These are phyloP conservation scores for Pteronura brasiliensis DNA, from an alignment of 2,113 vertebrate genomes.

Conservation along the genomic window DNA sequence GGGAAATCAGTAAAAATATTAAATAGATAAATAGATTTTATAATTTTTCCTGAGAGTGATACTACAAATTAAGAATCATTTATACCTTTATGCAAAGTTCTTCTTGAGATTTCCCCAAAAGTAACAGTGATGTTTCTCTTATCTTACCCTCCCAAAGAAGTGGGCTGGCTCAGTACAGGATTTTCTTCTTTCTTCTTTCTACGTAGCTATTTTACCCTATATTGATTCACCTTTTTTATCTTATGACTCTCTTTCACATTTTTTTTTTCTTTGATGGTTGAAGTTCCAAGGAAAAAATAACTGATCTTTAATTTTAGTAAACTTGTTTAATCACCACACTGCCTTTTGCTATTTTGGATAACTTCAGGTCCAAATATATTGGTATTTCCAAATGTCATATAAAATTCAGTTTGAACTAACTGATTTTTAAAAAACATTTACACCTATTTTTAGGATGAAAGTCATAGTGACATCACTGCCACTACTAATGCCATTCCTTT, in stretches of 20 bases:
- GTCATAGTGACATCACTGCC: not conserved
- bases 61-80: not conserved
- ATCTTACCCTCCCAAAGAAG: not conserved
- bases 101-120: not conserved
- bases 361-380: not conserved
- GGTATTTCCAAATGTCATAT: not conserved
- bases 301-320: not conserved
- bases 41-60: not conserved
- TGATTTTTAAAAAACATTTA: not conserved
- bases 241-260: not conserved
- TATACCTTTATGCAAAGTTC: not conserved
- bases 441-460: not conserved
- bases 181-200: not conserved
- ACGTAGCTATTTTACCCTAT: not conserved
- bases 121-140: not conserved
- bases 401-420: not conserved
- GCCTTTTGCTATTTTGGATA: not conserved
- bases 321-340: not conserved
- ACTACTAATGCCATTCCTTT: not conserved
- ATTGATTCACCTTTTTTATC: not conserved
- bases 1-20: not conserved
- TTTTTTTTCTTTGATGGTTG: not conserved
- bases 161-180: accelerated
- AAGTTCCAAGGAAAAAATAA: not conserved
- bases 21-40: not conserved